These are phyloP conservation scores for Zaprionus capensis DNA, from an alignment of 1,140 invertebrate genomes.

Conservation along the genomic window DNA sequence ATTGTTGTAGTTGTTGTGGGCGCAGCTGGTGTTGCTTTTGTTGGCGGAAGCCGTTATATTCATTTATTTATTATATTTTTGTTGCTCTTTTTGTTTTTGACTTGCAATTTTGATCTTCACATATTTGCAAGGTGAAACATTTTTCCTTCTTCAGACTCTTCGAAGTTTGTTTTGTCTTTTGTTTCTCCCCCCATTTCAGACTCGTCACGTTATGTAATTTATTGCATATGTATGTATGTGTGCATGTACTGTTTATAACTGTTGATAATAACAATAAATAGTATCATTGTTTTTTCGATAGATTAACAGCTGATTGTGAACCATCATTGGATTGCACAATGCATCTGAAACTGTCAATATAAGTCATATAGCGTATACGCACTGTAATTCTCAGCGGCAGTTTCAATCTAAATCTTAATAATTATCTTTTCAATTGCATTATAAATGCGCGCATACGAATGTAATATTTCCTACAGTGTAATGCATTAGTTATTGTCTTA, in stretches of 20 bases:
- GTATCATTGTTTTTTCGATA: slow-evolving; percentile 14
- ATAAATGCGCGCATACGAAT: neutral
- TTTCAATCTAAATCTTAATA: neutral
- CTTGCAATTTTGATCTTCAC: slow-evolving; percentile 35
- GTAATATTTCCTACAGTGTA: neutral
- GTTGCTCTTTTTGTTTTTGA: slow-evolving; percentile 39
- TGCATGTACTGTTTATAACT: slow-evolving; percentile 8
- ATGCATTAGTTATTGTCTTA: neutral
- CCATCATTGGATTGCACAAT: neutral
- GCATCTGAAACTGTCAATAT: slow-evolving; percentile 29
- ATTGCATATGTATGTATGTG: slow-evolving; percentile 15
- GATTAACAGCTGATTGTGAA: slow-evolving; percentile 45
- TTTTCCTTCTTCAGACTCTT: slow-evolving; percentile 40
- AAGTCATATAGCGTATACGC: slow-evolving; percentile 25
- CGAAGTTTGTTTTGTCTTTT: slow-evolving; percentile 2
- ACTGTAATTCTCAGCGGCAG: neutral
- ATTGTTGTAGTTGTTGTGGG: slow-evolving; percentile 41
- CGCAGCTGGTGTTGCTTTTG: slow-evolving; percentile 36
- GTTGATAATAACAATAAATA: slow-evolving; percentile 1
- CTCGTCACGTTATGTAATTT: slow-evolving; percentile 55
- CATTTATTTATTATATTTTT: slow-evolving; percentile 62
- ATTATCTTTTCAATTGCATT: no score
- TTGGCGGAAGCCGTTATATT: slow-evolving; percentile 69
- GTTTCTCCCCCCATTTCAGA: neutral
- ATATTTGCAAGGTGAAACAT: slow-evolving; percentile 70